These are phyloP conservation scores for Notolabrus celidotus DNA, from an alignment of 2,797 vertebrate genomes.

Conservation along the genomic window DNA sequence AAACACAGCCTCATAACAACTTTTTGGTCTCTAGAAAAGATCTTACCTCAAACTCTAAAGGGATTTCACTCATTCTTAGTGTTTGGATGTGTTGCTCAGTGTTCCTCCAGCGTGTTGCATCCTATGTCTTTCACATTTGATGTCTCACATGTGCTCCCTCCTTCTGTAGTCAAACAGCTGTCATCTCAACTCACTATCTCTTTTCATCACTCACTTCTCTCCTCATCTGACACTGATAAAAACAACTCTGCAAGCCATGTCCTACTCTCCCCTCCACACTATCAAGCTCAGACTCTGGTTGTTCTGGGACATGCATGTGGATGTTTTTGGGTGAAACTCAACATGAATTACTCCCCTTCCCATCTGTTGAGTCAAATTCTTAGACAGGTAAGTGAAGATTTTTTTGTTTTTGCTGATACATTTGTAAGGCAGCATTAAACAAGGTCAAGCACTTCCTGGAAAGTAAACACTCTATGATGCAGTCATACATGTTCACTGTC, in stretches of 20 bases:
- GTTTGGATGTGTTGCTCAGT: slow-evolving; percentile 26
- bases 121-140: slow-evolving; percentile 42
- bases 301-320: slow-evolving; percentile 2
- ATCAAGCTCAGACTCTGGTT: slow-evolving; percentile 13
- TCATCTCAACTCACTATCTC: slow-evolving; percentile 77
- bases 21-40: neutral
- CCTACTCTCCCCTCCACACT: slow-evolving; percentile 44
- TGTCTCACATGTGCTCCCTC: slow-evolving; percentile 36
- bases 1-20: slow-evolving; percentile 35
- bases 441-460: slow-evolving; percentile 46
- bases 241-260: slow-evolving; percentile 48
- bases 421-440: slow-evolving; percentile 30
- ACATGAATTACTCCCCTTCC: neutral
- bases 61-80: slow-evolving; percentile 74
- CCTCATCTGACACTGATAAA: slow-evolving; percentile 82
- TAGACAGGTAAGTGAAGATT: slow-evolving; percentile 7
- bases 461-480: slow-evolving; percentile 48
- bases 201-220: slow-evolving; percentile 77
- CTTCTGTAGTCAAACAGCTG: slow-evolving; percentile 66
- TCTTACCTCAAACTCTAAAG: slow-evolving; percentile 77
- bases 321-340: slow-evolving; percentile 5
- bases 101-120: slow-evolving; percentile 49
- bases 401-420: slow-evolving; percentile 15
- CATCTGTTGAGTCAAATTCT: neutral
- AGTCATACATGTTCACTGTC: slow-evolving; percentile 42